Conservation (phyloP, 2,797 vertebrate species). For the Dermochelys coriacea region DNA sequence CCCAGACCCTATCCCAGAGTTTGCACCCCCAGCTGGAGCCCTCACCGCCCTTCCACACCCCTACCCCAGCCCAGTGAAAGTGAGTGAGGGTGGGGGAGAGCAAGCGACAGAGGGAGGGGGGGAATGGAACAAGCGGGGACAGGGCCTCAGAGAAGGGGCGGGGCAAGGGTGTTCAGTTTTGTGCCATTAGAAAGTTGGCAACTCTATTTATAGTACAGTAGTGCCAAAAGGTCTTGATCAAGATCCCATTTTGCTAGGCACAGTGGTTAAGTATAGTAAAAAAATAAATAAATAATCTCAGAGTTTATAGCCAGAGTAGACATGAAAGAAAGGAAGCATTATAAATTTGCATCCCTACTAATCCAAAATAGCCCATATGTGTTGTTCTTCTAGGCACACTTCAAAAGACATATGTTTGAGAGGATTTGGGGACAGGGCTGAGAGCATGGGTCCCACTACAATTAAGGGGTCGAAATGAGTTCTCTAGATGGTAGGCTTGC, state of each 20-base stretch:
- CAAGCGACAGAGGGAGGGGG: too few species aligned
- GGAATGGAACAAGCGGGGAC: too few species aligned
- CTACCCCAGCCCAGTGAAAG: too few species aligned
- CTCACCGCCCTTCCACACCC: too few species aligned
- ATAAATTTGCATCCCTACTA: neutral
- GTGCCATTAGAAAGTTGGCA: too few species aligned
- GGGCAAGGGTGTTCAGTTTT: too few species aligned
- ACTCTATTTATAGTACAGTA: neutral
- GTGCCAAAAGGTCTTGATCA: neutral
- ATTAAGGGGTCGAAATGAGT: neutral
- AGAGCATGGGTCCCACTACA: neutral
- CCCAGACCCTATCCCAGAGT: too few species aligned
- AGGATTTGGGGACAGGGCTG: neutral
- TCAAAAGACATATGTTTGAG: neutral
- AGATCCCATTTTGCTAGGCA: neutral
- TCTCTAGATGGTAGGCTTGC: neutral
- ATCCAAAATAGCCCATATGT: neutral
- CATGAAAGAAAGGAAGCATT: neutral
- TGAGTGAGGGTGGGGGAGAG: too few species aligned
- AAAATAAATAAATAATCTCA: neutral
- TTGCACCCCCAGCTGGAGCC: too few species aligned
- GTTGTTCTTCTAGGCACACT: neutral
- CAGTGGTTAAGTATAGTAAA: neutral
- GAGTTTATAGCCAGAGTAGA: neutral
- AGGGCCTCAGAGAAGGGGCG: too few species aligned